Evolutionary conservation across 2,797 vertebrate species (phyloP).

Genomic region (Lacerta viridis): DNA sequence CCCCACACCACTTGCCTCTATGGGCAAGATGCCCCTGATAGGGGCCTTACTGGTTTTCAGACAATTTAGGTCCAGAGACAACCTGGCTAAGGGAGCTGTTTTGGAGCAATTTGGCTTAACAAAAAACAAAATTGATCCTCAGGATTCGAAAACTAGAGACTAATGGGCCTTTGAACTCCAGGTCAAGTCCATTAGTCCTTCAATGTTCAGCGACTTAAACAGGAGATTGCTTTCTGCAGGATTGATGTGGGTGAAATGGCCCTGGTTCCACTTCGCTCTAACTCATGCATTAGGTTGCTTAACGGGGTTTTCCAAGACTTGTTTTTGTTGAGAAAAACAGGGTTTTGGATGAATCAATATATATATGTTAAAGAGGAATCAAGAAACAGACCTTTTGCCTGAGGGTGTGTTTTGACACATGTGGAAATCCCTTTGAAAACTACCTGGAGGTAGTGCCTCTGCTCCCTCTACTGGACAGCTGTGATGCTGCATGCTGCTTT

Average conservation of each 20-base stretch:
- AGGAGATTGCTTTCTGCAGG: neutral
- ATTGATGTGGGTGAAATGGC: neutral
- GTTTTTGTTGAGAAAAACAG: neutral
- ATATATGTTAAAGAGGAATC: neutral
- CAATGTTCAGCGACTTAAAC: neutral
- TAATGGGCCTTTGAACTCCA: no score
- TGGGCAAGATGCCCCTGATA: neutral
- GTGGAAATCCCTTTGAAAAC: no score
- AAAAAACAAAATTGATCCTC: neutral
- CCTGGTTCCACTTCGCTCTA: neutral
- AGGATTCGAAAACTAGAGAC: no score
- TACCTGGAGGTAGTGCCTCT: constrained; percentile 31
- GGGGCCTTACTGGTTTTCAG: neutral
- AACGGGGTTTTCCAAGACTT: neutral
- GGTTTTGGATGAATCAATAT: neutral
- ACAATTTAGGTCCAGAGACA: neutral
- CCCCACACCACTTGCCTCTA: no score
- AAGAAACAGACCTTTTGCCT: neutral
- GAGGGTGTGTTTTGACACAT: neutral
- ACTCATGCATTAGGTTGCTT: neutral
- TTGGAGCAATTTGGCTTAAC: neutral
- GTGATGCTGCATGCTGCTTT: neutral
- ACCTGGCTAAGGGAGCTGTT: neutral
- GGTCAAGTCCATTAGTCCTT: neutral
- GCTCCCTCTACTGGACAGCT: constrained; percentile 42